phyloP scores from a whole-genome alignment of 53 echinoderm and acorn worm species.

The Luidia sarsii region DNA sequence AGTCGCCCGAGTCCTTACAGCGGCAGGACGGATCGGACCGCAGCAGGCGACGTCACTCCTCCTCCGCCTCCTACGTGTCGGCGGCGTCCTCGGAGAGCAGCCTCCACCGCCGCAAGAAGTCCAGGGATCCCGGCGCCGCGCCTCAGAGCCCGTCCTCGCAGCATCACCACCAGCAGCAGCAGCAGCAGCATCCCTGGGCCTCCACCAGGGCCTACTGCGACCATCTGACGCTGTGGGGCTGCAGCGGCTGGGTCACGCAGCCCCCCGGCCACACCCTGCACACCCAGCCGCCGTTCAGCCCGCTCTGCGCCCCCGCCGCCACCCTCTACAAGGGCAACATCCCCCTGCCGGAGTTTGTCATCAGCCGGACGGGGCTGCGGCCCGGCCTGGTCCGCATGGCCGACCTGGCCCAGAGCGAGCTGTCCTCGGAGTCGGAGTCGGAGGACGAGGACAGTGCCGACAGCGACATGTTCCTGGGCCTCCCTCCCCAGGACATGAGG shows the following conservation, averaged over 20 bases:
- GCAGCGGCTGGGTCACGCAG: constrained; percentile 58
- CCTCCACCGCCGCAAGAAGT: constrained; percentile 22
- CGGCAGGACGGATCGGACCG: constrained; percentile 10
- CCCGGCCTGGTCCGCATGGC: constrained; percentile 43
- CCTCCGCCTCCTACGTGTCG: constrained; percentile 69
- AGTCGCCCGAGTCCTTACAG: constrained; percentile 43
- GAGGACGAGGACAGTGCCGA: constrained; percentile 35
- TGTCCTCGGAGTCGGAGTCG: constrained; percentile 11
- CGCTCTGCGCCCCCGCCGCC: constrained; percentile 42
- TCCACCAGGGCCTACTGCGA: constrained; percentile 44
- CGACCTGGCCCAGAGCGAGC: constrained; percentile 26
- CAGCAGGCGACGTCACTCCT: constrained; percentile 46
- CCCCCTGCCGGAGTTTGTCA: constrained; percentile 62
- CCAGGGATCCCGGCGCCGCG: constrained; percentile 5
- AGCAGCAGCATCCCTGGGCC: constrained; percentile 15
- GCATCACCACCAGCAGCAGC: no score
- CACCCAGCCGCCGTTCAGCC: constrained; percentile 57
- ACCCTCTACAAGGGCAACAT: constrained; percentile 70
- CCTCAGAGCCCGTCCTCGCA: constrained; percentile 1
- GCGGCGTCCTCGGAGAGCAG: constrained; percentile 74
- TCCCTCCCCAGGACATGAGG: constrained; percentile 23
- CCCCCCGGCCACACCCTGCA: constrained; percentile 48
- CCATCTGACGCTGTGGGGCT: constrained; percentile 50
- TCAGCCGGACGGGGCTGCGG: constrained; percentile 41
- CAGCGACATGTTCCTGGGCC: constrained; percentile 39